Evolutionary conservation across 2,113 vertebrate species (phyloP).

Genomic region (Amphiprion percula): DNA sequence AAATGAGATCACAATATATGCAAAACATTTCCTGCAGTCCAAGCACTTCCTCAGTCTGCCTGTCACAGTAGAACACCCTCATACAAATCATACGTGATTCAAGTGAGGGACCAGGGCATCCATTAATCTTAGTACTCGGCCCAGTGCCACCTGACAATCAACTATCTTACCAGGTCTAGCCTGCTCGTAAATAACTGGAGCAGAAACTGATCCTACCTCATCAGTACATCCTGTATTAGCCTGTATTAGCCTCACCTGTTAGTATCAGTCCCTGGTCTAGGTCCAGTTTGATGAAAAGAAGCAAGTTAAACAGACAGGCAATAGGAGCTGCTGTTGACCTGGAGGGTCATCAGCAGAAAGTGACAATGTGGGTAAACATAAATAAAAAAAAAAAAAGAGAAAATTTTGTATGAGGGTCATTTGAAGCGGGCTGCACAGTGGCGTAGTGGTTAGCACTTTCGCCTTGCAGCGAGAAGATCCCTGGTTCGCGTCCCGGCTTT

Average conservation of each 20-base stretch:
- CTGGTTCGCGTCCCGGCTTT: too few relatives aligned
- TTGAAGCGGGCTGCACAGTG: too few relatives aligned
- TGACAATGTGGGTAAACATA: too few relatives aligned
- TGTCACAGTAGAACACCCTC: conserved; percentile 15
- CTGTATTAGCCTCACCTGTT: too few relatives aligned
- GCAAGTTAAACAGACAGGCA: not conserved
- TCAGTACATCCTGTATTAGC: conserved; percentile 54
- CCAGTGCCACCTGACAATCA: conserved; percentile 51
- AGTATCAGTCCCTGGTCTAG: conserved; percentile 58
- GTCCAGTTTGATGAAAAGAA: not conserved
- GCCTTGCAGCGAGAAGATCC: too few relatives aligned
- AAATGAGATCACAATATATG: not conserved
- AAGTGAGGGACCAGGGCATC: conserved; percentile 29
- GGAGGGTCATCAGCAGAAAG: too few relatives aligned
- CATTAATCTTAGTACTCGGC: conserved; percentile 59
- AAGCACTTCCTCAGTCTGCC: not conserved
- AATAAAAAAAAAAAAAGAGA: too few relatives aligned
- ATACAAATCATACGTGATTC: conserved; percentile 57
- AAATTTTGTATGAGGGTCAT: too few relatives aligned
- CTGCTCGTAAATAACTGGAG: conserved; percentile 65
- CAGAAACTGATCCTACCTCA: conserved; percentile 57
- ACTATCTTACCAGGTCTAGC: conserved; percentile 46
- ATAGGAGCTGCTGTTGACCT: not conserved
- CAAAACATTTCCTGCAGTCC: not conserved
- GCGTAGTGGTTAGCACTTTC: too few relatives aligned